A percentile compares a stretch with the other conserved stretches of the same genome.
phyloP scores from a whole-genome alignment of 2,113 vertebrate genomes.

The Phyllostomus hastatus region DNA sequence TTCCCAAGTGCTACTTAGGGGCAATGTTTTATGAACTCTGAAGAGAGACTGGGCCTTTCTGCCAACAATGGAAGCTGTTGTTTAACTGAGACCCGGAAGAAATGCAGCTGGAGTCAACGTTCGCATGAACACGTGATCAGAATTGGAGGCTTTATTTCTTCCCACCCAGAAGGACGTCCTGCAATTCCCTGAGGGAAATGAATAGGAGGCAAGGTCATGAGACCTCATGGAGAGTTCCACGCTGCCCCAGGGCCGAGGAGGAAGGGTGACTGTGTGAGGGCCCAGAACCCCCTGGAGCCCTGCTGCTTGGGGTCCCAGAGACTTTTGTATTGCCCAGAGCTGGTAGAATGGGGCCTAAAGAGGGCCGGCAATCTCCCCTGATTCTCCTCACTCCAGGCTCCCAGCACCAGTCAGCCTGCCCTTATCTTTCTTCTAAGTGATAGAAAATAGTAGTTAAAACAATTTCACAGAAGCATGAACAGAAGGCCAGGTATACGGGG shows the following conservation, averaged over 20 bases:
- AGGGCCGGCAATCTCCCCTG: no score
- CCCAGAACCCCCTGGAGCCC: background rate
- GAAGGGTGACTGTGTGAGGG: accelerated
- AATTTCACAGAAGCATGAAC: no score
- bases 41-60: background rate
- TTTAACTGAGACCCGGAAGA: accelerated
- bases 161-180: background rate
- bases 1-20: background rate
- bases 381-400: no score
- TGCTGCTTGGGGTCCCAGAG: background rate
- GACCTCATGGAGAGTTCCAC: background rate
- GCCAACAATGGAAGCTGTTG: background rate
- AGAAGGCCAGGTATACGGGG: no score
- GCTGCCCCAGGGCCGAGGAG: background rate
- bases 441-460: no score
- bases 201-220: background rate
- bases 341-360: no score
- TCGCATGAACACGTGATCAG: background rate
- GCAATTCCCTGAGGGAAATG: background rate
- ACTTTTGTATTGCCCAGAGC: no score
- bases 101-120: background rate
- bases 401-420: no score
- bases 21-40: background rate
- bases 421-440: no score
- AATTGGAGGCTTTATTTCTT: background rate